phyloP scores from a whole-genome alignment of 2,888 invertebrate genomes.

The Chymomyza amoena region DNA sequence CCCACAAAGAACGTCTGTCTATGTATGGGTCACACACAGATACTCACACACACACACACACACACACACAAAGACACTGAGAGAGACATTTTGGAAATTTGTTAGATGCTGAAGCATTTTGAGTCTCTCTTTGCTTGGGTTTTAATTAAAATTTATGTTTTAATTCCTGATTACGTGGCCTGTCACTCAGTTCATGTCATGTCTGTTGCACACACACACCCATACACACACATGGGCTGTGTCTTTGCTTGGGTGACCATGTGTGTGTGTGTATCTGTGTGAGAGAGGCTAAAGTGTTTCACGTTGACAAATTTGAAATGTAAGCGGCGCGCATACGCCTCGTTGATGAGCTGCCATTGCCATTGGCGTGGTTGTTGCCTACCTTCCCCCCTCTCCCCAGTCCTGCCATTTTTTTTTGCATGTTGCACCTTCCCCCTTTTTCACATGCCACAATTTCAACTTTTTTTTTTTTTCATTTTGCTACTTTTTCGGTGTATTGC shows the following conservation, averaged over 20 bases:
- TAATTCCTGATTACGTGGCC: slow-evolving; percentile 26
- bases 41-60: too few species aligned
- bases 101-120: neutral
- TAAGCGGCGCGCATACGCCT: neutral
- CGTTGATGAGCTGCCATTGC: neutral
- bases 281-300: neutral
- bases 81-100: slow-evolving; percentile 12
- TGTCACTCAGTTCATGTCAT: slow-evolving; percentile 16
- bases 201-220: neutral
- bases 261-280: neutral
- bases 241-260: slow-evolving; percentile 8
- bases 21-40: neutral
- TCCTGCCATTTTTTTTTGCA: neutral
- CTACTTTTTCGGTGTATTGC: neutral
- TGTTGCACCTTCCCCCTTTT: too few species aligned
- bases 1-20: neutral
- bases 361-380: neutral
- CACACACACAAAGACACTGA: neutral
- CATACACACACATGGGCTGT: neutral
- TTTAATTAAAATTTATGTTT: slow-evolving; percentile 32
- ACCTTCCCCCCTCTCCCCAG: neutral
- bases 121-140: neutral
- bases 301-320: slow-evolving; percentile 5
- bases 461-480: neutral
- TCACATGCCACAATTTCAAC: neutral